Conservation (phyloP, 2,888 invertebrate genomes). For the Drosophila prolongata region DNA sequence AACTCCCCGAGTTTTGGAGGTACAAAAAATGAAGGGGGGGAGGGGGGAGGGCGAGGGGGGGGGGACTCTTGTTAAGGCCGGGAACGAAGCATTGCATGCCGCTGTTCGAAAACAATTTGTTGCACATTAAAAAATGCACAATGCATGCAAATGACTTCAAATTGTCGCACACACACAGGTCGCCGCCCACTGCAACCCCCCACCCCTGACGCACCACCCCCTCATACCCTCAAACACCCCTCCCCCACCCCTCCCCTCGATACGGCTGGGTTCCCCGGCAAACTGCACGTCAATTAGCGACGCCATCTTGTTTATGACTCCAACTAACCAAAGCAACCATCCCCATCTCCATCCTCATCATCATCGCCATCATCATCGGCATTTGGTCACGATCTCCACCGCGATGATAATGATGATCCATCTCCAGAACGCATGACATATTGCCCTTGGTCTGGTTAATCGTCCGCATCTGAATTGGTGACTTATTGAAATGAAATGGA, state of each 20-base stretch:
- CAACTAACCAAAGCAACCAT: constrained; percentile 42
- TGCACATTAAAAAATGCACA: constrained; percentile 73
- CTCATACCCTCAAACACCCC: too few relatives aligned
- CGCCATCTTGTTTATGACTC: constrained; percentile 72
- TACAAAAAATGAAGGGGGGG: background rate
- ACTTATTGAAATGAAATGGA: constrained; percentile 30
- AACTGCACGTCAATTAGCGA: constrained; percentile 69
- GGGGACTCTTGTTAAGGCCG: constrained; percentile 42
- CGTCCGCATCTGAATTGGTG: constrained; percentile 24
- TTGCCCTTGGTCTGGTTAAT: constrained; percentile 26
- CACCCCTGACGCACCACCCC: background rate
- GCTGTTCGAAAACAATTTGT: constrained; percentile 81
- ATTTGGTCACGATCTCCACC: constrained; percentile 3
- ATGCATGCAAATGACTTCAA: constrained; percentile 79
- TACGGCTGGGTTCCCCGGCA: constrained; percentile 66
- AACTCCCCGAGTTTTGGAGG: background rate
- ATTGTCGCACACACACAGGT: constrained; percentile 58
- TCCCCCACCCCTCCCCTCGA: constrained; percentile 7
- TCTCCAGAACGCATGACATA: constrained; percentile 17
- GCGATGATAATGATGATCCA: constrained; percentile 12
- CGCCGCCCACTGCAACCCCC: constrained; percentile 18
- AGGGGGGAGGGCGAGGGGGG: background rate
- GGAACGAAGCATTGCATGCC: constrained; percentile 66
- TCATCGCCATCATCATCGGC: background rate
- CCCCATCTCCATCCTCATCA: constrained; percentile 20